Base-by-base conservation (phyloP, 2,113 vertebrate species). In the Nycticorax nycticorax region DNA sequence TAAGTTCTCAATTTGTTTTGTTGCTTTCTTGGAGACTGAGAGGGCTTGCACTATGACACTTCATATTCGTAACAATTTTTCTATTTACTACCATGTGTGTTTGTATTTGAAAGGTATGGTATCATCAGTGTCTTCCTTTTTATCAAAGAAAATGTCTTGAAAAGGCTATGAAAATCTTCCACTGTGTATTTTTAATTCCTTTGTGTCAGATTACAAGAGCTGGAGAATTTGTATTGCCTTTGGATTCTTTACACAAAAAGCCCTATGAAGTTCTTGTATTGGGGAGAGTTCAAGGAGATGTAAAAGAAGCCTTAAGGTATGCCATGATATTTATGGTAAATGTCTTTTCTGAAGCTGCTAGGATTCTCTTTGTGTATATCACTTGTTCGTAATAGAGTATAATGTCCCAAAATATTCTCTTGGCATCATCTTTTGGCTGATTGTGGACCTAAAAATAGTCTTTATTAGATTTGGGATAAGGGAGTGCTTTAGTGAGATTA, bases 241-340 rank as follows among this genome's bases (percentile, higher is more conserved):
- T 99, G 78, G 99, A 99, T 97, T 99, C 99, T 15, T 95, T 96
- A 47, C 99, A 99, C 97, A 99, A 99, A 98, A 99, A 99, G 62
- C 99, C 99, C 1, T 99, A 99, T 78, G 99, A 99, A 96, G 97
- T 98, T 79, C 97, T 99, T 92, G 89, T 99, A 35, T 30, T 99
- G 85, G 99, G 99, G 52, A 98, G 98, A 97, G 95, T 98, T 75
- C 94, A 71, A 72, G 73, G 81, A 85, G 83, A 93, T 33, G 14
- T 37, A 53, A 75, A 96, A 73, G 60, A 87, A 85, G 15, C 88
- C 24, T 52, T 94, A 93, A 98, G 98, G 98, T 98, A 97, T 74
- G 93, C 83, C 85, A 90, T 27, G 6, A 9, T 78, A 85, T 87
- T 85, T 92, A 21, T 39, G 45, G 24, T 63, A 39, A 53, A 63